Conservation (phyloP, 2,888 invertebrate species). For the Hypolimnas misippus region DNA sequence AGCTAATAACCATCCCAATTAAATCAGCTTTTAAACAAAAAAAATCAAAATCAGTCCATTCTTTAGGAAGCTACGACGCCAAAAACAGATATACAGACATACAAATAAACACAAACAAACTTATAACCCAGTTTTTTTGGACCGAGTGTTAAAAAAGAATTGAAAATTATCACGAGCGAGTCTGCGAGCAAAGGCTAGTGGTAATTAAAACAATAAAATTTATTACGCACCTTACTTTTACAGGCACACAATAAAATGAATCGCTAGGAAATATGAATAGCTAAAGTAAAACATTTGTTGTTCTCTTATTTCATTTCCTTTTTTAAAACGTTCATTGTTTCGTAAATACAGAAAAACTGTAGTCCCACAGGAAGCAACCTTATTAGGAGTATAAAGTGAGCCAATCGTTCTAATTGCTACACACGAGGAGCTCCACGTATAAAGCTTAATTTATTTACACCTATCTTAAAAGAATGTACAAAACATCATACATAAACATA, state of each 20-base stretch:
- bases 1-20: too few species aligned
- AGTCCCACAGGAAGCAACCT: conserved; percentile 2
- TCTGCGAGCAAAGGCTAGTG: too few species aligned
- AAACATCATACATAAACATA: background rate
- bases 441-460: conserved; percentile 17
- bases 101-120: too few species aligned
- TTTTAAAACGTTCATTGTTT: background rate
- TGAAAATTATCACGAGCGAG: too few species aligned
- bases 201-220: background rate
- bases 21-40: too few species aligned
- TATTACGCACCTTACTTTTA: background rate
- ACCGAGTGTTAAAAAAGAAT: too few species aligned
- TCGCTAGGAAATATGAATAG: background rate
- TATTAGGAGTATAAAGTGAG: conserved; percentile 14
- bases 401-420: conserved; percentile 24
- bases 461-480: conserved; percentile 12
- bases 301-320: background rate
- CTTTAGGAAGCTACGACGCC: too few species aligned
- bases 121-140: too few species aligned
- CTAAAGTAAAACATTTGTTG: background rate
- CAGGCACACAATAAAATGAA: background rate
- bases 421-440: conserved; percentile 6
- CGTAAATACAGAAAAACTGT: conserved; percentile 1
- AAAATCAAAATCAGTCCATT: too few species aligned
- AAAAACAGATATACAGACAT: too few species aligned